Conservation (phyloP, 2,888 invertebrate genomes). For the Acleris holmiana region DNA sequence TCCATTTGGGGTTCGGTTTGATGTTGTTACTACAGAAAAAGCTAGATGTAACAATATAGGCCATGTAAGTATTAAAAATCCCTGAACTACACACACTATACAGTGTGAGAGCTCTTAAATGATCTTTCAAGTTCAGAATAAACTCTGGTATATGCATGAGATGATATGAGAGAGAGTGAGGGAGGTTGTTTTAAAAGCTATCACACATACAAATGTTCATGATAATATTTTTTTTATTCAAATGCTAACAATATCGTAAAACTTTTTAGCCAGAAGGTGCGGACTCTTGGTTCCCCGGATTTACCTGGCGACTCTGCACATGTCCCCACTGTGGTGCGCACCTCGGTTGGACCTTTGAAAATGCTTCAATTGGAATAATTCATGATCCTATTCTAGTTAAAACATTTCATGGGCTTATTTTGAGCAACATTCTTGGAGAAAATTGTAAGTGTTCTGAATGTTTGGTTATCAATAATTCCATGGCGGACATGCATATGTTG, state of each 20-base stretch:
- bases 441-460: conserved; percentile 67
- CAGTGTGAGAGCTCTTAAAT: too few species aligned
- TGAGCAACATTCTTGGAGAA: conserved; percentile 76
- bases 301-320: conserved; percentile 85
- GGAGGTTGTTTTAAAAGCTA: too few species aligned
- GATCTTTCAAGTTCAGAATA: too few species aligned
- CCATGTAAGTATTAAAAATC: conserved; percentile 62
- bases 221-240: neutral
- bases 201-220: neutral
- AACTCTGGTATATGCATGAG: too few species aligned
- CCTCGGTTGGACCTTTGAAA: conserved; percentile 86
- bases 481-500: too few species aligned
- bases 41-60: conserved; percentile 82
- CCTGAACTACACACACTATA: neutral
- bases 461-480: too few species aligned
- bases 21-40: conserved; percentile 79
- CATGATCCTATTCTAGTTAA: conserved; percentile 51
- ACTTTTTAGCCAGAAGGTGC: conserved; percentile 77
- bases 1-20: conserved; percentile 82
- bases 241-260: neutral
- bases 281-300: conserved; percentile 88
- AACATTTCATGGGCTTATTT: conserved; percentile 75
- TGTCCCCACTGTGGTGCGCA: conserved; percentile 86
- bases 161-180: too few species aligned
- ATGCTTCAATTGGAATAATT: conserved; percentile 52